Evolutionary conservation across 2,113 vertebrate species (phyloP).

Genomic region (Eidolon helvum): DNA sequence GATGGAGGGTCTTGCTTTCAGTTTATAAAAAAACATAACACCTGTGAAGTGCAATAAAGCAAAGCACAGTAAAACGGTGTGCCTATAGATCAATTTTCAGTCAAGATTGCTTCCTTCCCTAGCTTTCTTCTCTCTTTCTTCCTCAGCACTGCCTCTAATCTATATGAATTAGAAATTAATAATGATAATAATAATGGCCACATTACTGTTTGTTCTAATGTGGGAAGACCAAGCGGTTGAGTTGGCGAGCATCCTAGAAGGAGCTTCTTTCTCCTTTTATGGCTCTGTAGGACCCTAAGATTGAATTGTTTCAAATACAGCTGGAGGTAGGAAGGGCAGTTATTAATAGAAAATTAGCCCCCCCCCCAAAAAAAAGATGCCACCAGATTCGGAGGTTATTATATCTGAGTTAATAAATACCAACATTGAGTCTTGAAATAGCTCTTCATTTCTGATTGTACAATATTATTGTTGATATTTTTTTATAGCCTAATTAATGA

Average conservation of each 20-base stretch:
- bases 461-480: constrained; percentile 46
- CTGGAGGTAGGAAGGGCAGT: neutral
- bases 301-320: constrained; percentile 35
- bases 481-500: constrained; percentile 31
- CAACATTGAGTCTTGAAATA: neutral
- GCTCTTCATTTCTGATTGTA: constrained; percentile 25
- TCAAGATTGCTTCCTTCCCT: neutral
- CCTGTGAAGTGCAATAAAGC: neutral
- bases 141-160: neutral
- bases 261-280: neutral
- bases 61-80: neutral
- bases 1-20: neutral
- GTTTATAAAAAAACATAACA: neutral
- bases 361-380: neutral
- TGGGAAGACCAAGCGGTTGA: neutral
- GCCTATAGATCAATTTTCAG: neutral
- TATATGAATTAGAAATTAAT: neutral
- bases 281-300: neutral
- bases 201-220: neutral
- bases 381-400: neutral
- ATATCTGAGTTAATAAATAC: constrained; percentile 28
- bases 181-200: neutral
- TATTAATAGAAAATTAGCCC: neutral
- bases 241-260: neutral
- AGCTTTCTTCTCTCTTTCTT: neutral